Evolutionary conservation across 92 coral and sea anemone genomes (phyloP).

Genomic region (Epizoanthus ramosus): DNA sequence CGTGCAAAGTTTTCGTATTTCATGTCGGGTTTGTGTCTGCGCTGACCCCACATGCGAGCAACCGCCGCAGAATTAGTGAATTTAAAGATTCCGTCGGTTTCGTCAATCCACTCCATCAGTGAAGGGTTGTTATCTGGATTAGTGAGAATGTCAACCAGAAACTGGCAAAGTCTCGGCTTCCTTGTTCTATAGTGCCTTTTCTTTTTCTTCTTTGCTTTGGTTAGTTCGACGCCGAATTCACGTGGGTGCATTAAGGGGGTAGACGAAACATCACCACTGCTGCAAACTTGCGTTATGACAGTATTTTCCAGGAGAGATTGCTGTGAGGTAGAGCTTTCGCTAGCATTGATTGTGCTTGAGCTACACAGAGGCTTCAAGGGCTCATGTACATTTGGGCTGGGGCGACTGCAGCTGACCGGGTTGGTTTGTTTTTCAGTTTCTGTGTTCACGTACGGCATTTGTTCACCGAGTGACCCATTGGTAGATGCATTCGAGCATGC

Average conservation of each 20-base stretch:
- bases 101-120: conserved; percentile 41
- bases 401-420: too few relatives aligned
- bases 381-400: too few relatives aligned
- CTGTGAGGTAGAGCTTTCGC: background rate
- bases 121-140: conserved; percentile 33
- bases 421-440: too few relatives aligned
- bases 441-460: too few relatives aligned
- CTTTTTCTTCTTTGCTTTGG: background rate
- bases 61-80: conserved; percentile 34
- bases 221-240: background rate
- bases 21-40: conserved; percentile 39
- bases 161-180: conserved; percentile 34
- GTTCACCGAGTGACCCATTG: too few relatives aligned
- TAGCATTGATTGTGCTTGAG: background rate
- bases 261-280: background rate
- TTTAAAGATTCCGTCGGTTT: conserved; percentile 28
- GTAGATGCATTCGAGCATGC: background rate
- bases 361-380: background rate
- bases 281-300: background rate
- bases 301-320: background rate
- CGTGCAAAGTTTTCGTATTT: conserved; percentile 40
- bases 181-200: conserved; percentile 6
- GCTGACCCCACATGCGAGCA: conserved; percentile 38
- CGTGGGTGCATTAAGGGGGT: background rate
- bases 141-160: conserved; percentile 21